Percentiles rank a stretch among this genome's conserved stretches.
Evolutionary conservation across 1,140 invertebrate species (phyloP).

Genomic region (Drosophila malerkotliana): DNA sequence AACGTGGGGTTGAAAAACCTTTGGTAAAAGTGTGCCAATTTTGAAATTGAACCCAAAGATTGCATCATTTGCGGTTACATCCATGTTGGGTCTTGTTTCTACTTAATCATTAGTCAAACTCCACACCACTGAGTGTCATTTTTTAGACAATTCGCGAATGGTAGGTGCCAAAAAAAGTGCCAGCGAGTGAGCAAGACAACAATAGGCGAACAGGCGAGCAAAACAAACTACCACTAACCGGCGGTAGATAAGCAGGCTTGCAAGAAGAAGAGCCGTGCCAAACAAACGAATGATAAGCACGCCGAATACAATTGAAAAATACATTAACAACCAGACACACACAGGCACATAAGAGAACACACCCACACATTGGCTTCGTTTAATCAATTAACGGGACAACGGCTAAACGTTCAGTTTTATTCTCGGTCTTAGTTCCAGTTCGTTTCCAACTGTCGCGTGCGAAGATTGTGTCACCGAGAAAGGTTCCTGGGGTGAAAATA

Average conservation of each 20-base stretch:
- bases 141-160: slow-evolving; percentile 11
- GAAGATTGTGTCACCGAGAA: slow-evolving; percentile 44
- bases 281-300: slow-evolving; percentile 51
- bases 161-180: slow-evolving; percentile 36
- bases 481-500: slow-evolving; percentile 12
- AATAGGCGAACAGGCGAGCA: slow-evolving; percentile 37
- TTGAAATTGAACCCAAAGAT: slow-evolving; percentile 22
- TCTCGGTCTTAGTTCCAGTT: slow-evolving; percentile 19
- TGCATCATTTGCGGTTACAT: slow-evolving; percentile 26
- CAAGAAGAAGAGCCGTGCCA: slow-evolving; percentile 10
- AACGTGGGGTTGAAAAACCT: slow-evolving; percentile 49
- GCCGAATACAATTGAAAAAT: slow-evolving; percentile 45
- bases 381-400: slow-evolving; percentile 75
- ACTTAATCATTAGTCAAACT: slow-evolving; percentile 16
- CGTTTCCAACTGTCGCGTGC: slow-evolving; percentile 54
- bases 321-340: slow-evolving; percentile 21
- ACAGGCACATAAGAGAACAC: slow-evolving; percentile 9
- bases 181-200: slow-evolving; percentile 56
- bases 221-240: slow-evolving; percentile 57
- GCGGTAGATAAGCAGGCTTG: slow-evolving; percentile 36
- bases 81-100: slow-evolving; percentile 14
- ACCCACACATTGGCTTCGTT: slow-evolving; percentile 36
- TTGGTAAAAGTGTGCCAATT: slow-evolving; percentile 34
- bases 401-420: slow-evolving; percentile 19
- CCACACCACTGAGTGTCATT: slow-evolving; percentile 4